Conservation (phyloP, 2,888 invertebrate genomes). For the Phyllotreta cruciferae region DNA sequence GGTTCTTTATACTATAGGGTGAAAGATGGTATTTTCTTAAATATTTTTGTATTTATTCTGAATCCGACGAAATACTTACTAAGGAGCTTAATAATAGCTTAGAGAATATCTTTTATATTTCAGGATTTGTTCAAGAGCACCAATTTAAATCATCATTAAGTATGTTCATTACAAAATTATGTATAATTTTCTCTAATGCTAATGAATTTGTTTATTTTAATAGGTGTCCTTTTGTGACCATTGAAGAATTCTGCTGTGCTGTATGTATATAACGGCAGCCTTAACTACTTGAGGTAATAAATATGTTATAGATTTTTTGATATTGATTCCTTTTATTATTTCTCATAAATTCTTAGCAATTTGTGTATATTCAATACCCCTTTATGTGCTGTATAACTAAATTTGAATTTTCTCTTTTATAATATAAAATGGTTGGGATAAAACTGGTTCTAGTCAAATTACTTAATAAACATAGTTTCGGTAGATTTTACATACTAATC, state of each 20-base stretch:
- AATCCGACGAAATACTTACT: constrained; percentile 16
- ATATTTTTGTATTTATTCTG: constrained; percentile 17
- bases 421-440: too few relatives aligned
- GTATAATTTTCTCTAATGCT: constrained; percentile 20
- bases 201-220: constrained; percentile 27
- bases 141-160: constrained; percentile 15
- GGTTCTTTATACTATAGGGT: background rate
- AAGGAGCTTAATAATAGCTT: constrained; percentile 17
- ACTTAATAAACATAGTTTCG: too few relatives aligned
- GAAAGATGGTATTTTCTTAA: background rate
- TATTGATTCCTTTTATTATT: constrained; percentile 4
- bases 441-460: too few relatives aligned
- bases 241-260: constrained; percentile 27
- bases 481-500: too few relatives aligned
- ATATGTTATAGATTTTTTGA: constrained; percentile 22
- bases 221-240: constrained; percentile 28
- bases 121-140: constrained; percentile 23
- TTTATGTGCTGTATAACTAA: too few relatives aligned
- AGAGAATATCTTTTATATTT: constrained; percentile 21
- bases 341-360: constrained; percentile 4
- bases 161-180: constrained; percentile 15
- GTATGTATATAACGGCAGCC: constrained; percentile 28
- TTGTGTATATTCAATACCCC: too few relatives aligned
- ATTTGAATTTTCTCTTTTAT: too few relatives aligned
- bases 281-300: constrained; percentile 26